Conservation (phyloP, 1,140 invertebrate species). For the Metopolophium dirhodum region DNA sequence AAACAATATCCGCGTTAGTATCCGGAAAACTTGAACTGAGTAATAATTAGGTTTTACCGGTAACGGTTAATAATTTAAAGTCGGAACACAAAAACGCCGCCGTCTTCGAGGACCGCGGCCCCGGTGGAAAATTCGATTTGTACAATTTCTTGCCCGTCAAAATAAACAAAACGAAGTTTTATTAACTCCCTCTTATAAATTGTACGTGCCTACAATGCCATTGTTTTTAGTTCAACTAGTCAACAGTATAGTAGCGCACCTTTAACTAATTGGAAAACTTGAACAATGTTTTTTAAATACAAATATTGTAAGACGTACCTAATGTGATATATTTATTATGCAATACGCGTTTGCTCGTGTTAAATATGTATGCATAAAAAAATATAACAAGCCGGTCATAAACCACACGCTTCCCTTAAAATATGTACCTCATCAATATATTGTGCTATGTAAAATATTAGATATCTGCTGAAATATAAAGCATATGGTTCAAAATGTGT, state of each 20-base stretch:
- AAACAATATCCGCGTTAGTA: neutral
- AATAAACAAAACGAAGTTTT: constrained; percentile 43
- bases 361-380: neutral
- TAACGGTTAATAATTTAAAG: constrained; percentile 18
- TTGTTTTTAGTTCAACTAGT: constrained; percentile 29
- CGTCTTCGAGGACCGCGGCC: neutral
- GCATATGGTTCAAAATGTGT: too few species aligned
- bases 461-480: too few species aligned
- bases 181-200: constrained; percentile 8
- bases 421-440: too few species aligned
- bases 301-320: neutral
- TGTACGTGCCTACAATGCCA: constrained; percentile 11
- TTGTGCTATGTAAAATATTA: too few species aligned
- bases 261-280: constrained; percentile 30
- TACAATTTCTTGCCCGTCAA: constrained; percentile 34
- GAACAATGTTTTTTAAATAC: constrained; percentile 14
- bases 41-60: constrained; percentile 16
- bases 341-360: neutral
- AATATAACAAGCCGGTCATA: too few species aligned
- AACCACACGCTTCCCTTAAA: too few species aligned
- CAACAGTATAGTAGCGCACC: neutral
- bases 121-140: constrained; percentile 12
- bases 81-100: neutral
- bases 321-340: neutral
- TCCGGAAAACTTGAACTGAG: neutral